Evolutionary conservation across 2,888 invertebrate species (phyloP).

Genomic region (Trilocha varians): DNA sequence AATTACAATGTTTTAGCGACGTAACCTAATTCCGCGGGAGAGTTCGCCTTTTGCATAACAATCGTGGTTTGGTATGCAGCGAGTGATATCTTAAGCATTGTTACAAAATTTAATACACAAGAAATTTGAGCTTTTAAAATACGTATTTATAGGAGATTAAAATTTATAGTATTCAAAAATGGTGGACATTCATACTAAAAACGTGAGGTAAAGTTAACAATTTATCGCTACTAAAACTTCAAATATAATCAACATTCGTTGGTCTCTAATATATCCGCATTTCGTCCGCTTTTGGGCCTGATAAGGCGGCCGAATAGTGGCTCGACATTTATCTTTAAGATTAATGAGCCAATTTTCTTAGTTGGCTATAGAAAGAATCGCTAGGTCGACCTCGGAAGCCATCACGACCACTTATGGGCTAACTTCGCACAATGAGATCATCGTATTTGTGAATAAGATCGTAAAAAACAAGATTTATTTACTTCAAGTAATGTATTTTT

Average conservation of each 20-base stretch:
- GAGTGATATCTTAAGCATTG: too few species aligned
- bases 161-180: not conserved
- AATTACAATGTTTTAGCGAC: not conserved
- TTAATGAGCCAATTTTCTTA: conserved; percentile 74
- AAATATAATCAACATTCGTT: conserved; percentile 27
- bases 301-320: conserved; percentile 70
- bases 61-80: not conserved
- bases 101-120: too few species aligned
- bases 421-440: conserved; percentile 38
- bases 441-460: conserved; percentile 23
- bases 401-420: conserved; percentile 48
- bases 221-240: too few species aligned
- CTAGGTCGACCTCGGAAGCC: conserved; percentile 53
- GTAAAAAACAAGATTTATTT: not conserved
- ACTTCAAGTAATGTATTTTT: not conserved
- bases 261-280: conserved; percentile 40
- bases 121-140: too few species aligned
- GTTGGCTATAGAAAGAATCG: conserved; percentile 72
- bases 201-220: too few species aligned
- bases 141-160: too few species aligned
- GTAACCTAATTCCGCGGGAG: not conserved
- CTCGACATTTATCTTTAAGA: conserved; percentile 71
- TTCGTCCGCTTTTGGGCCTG: conserved; percentile 59
- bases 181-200: not conserved
- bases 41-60: not conserved